Evolutionary conservation across 2,113 vertebrate genomes (phyloP).

Genomic region (Hippocampus barbouri): DNA sequence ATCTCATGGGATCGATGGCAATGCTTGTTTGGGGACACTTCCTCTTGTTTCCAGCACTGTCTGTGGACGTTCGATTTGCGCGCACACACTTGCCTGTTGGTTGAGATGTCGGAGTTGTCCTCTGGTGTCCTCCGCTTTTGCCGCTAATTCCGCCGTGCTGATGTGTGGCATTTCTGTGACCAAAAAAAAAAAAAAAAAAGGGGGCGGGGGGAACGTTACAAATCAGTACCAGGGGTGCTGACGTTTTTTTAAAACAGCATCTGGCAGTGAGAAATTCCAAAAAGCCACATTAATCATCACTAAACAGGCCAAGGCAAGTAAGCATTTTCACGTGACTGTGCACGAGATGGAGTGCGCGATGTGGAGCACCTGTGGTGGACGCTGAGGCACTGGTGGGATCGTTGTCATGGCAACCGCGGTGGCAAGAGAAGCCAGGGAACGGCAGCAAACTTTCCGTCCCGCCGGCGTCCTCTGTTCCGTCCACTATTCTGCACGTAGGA

Average conservation of each 20-base stretch:
- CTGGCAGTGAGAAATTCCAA: neutral
- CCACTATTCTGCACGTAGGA: slow-evolving; percentile 61
- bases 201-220: slow-evolving; percentile 1
- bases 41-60: neutral
- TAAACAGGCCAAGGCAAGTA: neutral
- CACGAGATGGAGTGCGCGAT: neutral
- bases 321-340: neutral
- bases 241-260: slow-evolving; percentile 2
- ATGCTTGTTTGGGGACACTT: too few species aligned
- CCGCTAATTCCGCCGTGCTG: slow-evolving; percentile 67
- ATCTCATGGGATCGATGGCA: neutral
- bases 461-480: slow-evolving; percentile 68
- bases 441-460: slow-evolving; percentile 46
- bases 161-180: slow-evolving; percentile 61
- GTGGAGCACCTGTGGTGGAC: slow-evolving; percentile 52
- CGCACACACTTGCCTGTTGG: slow-evolving; percentile 61
- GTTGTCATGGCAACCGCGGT: slow-evolving; percentile 34
- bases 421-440: slow-evolving; percentile 55
- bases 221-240: slow-evolving; percentile 3
- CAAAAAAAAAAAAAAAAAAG: slow-evolving; percentile 9
- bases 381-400: slow-evolving; percentile 46
- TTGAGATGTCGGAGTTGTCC: slow-evolving; percentile 68
- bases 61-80: neutral
- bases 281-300: slow-evolving; percentile 24
- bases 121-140: slow-evolving; percentile 71